Evolutionary conservation across 2,113 vertebrate genomes (phyloP).

Genomic region (Bettongia penicillata): DNA sequence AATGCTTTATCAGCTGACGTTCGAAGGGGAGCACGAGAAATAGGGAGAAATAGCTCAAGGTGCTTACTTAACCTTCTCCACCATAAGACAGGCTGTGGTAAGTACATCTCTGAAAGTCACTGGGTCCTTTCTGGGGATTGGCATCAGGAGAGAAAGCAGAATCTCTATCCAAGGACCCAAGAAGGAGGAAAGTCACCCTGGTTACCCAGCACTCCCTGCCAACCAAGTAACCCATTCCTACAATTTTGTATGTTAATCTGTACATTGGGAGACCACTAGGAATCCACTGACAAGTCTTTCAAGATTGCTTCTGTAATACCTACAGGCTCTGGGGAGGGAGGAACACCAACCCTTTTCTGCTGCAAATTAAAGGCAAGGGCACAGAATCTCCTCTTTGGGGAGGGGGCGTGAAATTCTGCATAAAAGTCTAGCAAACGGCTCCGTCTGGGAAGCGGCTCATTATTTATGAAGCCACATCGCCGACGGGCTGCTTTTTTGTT

Average conservation of each 20-base stretch:
- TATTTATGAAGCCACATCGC: not conserved
- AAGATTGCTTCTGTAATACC: slow-evolving; percentile 55
- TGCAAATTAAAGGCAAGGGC: slow-evolving; percentile 53
- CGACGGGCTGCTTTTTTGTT: slow-evolving; percentile 48
- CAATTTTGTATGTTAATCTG: slow-evolving; percentile 65
- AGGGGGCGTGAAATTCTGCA: slow-evolving; percentile 61
- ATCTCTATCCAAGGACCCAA: not conserved
- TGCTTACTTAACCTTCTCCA: slow-evolving; percentile 84
- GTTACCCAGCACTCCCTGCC: slow-evolving; percentile 43
- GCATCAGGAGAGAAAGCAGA: slow-evolving; percentile 39
- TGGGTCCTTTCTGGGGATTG: not conserved
- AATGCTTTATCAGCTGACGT: slow-evolving; percentile 81
- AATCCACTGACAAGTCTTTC: slow-evolving; percentile 61
- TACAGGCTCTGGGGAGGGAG: not conserved
- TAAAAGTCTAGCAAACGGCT: slow-evolving; percentile 67
- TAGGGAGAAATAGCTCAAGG: slow-evolving; percentile 76
- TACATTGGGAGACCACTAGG: slow-evolving; percentile 36
- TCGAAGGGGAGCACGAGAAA: slow-evolving; percentile 68
- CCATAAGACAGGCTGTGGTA: slow-evolving; percentile 78
- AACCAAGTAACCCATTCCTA: not conserved
- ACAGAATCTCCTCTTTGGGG: slow-evolving; percentile 41
- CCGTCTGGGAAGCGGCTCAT: slow-evolving; percentile 47
- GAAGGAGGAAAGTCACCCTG: not conserved
- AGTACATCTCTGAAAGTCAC: slow-evolving; percentile 69
- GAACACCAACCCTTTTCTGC: not conserved